These are phyloP conservation scores for Phalacrocorax brasilianus DNA, from an alignment of 2,113 vertebrate species.

Conservation along the genomic window DNA sequence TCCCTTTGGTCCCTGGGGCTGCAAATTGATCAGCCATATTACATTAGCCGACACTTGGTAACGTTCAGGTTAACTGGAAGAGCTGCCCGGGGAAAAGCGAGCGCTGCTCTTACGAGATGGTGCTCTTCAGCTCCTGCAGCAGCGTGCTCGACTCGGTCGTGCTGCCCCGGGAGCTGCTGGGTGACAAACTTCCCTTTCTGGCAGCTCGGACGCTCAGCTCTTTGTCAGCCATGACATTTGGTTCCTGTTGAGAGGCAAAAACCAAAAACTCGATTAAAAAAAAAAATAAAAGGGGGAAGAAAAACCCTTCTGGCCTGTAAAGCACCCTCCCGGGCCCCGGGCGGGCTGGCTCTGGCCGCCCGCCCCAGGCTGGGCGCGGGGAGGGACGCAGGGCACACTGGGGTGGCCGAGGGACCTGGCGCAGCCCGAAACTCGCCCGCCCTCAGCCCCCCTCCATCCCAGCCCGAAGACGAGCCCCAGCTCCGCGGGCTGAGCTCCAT, in stretches of 20 bases:
- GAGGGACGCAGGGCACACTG: background rate
- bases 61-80: rapidly evolving
- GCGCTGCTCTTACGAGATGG: slow-evolving; percentile 17
- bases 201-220: background rate
- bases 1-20: background rate
- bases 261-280: rapidly evolving
- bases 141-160: background rate
- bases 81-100: background rate
- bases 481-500: background rate
- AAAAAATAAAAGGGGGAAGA: background rate
- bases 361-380: background rate
- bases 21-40: background rate
- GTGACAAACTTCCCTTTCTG: background rate
- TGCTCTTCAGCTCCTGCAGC: slow-evolving; percentile 24
- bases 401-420: background rate
- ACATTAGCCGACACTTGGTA: rapidly evolving
- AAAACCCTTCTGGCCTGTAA: background rate
- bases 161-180: background rate
- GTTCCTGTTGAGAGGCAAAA: background rate
- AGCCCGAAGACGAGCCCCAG: background rate
- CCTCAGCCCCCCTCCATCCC: background rate
- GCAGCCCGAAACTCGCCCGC: rapidly evolving
- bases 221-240: background rate
- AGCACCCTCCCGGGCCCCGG: rapidly evolving
- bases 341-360: too few species aligned